phyloP scores from a whole-genome alignment of 2,113 vertebrate species.

The Serilophus lunatus region DNA sequence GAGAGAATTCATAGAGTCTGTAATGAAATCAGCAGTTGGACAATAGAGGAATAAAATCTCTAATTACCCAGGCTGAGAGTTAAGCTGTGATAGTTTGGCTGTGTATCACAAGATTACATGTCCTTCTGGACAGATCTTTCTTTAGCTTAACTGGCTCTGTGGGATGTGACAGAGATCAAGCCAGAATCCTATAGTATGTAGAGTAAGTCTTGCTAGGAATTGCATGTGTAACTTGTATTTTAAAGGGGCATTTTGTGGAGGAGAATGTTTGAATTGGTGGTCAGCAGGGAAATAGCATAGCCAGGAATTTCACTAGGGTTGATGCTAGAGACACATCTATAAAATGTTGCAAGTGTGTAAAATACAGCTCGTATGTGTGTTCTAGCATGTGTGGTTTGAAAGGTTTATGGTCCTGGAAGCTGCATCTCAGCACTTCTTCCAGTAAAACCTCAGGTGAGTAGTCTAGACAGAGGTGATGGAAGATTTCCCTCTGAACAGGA shows the following conservation, averaged over 20 bases:
- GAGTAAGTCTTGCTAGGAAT: background rate
- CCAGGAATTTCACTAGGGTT: background rate
- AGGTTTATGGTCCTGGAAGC: background rate
- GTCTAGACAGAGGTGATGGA: constrained; percentile 47
- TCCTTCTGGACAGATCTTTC: constrained; percentile 20
- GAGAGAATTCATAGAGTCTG: background rate
- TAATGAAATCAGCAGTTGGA: constrained; percentile 33
- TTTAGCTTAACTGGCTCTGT: background rate
- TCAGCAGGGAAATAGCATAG: background rate
- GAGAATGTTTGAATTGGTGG: background rate
- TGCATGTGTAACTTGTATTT: background rate
- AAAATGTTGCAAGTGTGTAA: background rate
- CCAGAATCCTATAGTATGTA: background rate
- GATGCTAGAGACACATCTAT: background rate
- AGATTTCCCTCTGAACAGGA: background rate
- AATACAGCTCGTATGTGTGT: background rate
- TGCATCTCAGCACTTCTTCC: background rate
- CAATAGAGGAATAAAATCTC: background rate
- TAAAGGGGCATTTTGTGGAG: background rate
- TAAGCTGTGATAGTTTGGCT: background rate
- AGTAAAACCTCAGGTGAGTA: constrained; percentile 2
- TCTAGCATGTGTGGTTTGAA: background rate
- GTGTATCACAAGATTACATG: background rate
- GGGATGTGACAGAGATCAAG: background rate
- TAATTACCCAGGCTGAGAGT: background rate